These are phyloP conservation scores for Ceraclea dissimilis DNA, from an alignment of 2,888 invertebrate genomes.

Conservation along the genomic window DNA sequence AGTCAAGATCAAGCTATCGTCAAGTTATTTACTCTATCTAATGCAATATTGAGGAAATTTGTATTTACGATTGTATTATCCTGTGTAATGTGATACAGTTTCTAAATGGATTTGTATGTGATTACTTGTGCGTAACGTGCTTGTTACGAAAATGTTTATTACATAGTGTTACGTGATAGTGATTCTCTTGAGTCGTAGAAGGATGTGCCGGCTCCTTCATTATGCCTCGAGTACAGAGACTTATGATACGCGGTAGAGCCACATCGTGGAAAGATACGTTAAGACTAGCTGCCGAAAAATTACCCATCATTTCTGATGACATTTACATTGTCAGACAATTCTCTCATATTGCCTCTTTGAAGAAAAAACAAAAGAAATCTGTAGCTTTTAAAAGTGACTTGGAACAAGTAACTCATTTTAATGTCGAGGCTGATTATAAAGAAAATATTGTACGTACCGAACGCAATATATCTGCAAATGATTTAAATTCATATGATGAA, in stretches of 20 bases:
- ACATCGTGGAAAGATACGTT: constrained; percentile 22
- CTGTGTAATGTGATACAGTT: not conserved
- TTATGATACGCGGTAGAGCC: constrained; percentile 20
- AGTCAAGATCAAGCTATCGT: not conserved
- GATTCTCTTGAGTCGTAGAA: not conserved
- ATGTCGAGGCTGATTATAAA: not conserved
- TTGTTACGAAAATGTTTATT: too few species aligned
- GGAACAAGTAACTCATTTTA: not conserved
- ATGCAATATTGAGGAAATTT: too few species aligned
- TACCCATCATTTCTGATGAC: constrained; percentile 9
- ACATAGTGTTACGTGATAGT: not conserved
- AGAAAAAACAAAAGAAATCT: not conserved
- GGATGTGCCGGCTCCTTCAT: not conserved
- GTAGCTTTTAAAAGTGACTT: not conserved
- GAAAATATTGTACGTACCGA: not conserved
- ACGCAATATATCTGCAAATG: not conserved
- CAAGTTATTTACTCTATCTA: not conserved
- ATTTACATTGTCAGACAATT: constrained; percentile 12
- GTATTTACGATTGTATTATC: not conserved
- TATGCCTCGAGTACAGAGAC: constrained; percentile 22
- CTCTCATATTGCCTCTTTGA: not conserved
- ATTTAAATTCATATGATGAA: constrained; percentile 10
- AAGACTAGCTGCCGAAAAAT: not conserved
- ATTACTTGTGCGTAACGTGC: not conserved
- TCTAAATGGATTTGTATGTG: not conserved